Conservation (phyloP, 2,888 invertebrate genomes). For the Thera britannica region DNA sequence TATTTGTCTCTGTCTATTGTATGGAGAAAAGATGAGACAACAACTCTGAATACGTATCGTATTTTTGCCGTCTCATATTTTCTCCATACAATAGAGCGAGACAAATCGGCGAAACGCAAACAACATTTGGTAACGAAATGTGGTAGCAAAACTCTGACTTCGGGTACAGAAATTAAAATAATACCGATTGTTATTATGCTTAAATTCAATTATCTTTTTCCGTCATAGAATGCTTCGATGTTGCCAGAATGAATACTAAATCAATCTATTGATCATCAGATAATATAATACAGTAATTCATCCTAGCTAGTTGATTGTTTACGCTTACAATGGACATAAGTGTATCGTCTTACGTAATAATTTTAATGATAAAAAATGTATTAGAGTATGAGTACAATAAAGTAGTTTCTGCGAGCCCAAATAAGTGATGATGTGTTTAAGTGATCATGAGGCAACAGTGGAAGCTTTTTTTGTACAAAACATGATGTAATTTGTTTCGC, state of each 20-base stretch:
- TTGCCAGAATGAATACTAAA: slow-evolving; percentile 33
- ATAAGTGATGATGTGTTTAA: slow-evolving; percentile 3
- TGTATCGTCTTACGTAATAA: slow-evolving; percentile 17
- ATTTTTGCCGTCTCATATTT: too few species aligned
- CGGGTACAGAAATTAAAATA: too few species aligned
- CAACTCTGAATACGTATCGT: too few species aligned
- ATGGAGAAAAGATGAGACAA: too few species aligned
- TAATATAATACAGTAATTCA: slow-evolving; percentile 17
- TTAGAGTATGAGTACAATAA: slow-evolving; percentile 1
- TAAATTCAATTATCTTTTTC: slow-evolving; percentile 11
- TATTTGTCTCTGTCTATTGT: too few species aligned
- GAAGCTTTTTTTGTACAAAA: slow-evolving; percentile 15
- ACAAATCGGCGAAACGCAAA: too few species aligned
- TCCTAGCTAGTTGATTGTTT: slow-evolving; percentile 28
- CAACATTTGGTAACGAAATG: too few species aligned
- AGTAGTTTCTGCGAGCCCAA: slow-evolving; percentile 2
- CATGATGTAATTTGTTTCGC: slow-evolving; percentile 23
- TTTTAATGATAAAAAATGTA: slow-evolving; percentile 3
- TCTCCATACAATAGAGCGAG: too few species aligned
- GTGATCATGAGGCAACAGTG: slow-evolving; percentile 16
- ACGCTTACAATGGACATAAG: slow-evolving; percentile 27
- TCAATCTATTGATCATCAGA: slow-evolving; percentile 28
- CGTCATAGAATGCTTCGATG: slow-evolving; percentile 25
- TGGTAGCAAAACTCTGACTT: too few species aligned
- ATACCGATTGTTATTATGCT: too few species aligned